phyloP scores from a whole-genome alignment of 1,140 invertebrate genomes.

The Ericerus pela region DNA sequence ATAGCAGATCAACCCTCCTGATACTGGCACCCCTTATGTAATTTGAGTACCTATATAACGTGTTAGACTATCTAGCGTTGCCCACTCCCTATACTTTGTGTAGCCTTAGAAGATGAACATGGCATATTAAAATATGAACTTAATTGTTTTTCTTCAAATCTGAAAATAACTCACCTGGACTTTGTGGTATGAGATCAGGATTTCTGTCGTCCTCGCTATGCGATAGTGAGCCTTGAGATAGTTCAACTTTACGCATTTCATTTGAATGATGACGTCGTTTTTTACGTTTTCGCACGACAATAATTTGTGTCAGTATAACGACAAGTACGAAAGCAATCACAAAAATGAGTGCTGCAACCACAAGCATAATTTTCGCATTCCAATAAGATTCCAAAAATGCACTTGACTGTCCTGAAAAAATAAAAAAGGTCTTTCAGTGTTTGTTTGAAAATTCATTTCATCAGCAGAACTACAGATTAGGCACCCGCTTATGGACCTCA shows the following conservation, averaged over 20 bases:
- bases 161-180: neutral
- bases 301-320: neutral
- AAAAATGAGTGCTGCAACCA: neutral
- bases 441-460: too few relatives aligned
- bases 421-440: too few relatives aligned
- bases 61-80: too few relatives aligned
- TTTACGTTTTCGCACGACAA: neutral
- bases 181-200: slow-evolving; percentile 6
- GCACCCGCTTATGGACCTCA: too few relatives aligned
- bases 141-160: too few relatives aligned
- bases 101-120: too few relatives aligned
- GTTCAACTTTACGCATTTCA: slow-evolving; percentile 2
- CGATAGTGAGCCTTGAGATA: slow-evolving; percentile 6
- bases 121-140: too few relatives aligned
- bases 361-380: neutral
- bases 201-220: slow-evolving; percentile 4
- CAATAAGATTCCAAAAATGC: neutral
- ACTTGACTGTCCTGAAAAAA: neutral
- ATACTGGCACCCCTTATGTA: too few relatives aligned
- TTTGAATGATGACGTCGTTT: neutral
- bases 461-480: too few relatives aligned
- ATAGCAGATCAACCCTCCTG: too few relatives aligned
- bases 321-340: neutral
- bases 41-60: too few relatives aligned
- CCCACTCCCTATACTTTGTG: too few relatives aligned